These are phyloP conservation scores for Plotosus lineatus DNA, from an alignment of 2,113 vertebrate species.

Conservation along the genomic window DNA sequence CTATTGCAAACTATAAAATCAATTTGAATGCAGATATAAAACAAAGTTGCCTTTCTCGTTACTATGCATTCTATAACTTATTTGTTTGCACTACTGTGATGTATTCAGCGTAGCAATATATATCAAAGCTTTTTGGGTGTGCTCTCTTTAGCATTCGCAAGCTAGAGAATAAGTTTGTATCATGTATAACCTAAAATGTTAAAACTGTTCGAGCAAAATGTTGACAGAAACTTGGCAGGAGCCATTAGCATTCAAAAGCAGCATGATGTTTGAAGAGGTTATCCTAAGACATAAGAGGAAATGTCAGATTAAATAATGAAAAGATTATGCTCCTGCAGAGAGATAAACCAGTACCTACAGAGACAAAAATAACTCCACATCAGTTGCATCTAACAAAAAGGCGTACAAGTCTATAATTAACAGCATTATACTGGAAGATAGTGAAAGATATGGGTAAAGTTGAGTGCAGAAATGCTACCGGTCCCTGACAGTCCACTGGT, in stretches of 20 bases:
- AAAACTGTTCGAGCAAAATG: not conserved
- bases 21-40: not conserved
- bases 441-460: conserved; percentile 7
- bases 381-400: conserved; percentile 16
- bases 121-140: not conserved
- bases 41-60: not conserved
- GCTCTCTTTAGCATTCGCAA: not conserved
- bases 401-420: not conserved
- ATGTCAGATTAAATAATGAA: conserved; percentile 20
- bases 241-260: not conserved
- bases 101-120: not conserved
- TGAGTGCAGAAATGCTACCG: conserved; percentile 10
- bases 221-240: not conserved
- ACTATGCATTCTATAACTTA: not conserved
- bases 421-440: not conserved
- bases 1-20: not conserved
- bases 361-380: conserved; percentile 44
- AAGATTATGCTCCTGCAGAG: not conserved
- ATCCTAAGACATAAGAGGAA: conserved; percentile 11
- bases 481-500: conserved; percentile 58
- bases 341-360: conserved; percentile 40
- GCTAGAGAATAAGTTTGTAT: not conserved
- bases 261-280: not conserved
- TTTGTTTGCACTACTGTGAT: not conserved
- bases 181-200: not conserved